Percentiles rank a stretch among this genome's conserved stretches.
These are phyloP conservation scores for Heliornis fulica DNA, from an alignment of 2,113 vertebrate species.

Conservation along the genomic window DNA sequence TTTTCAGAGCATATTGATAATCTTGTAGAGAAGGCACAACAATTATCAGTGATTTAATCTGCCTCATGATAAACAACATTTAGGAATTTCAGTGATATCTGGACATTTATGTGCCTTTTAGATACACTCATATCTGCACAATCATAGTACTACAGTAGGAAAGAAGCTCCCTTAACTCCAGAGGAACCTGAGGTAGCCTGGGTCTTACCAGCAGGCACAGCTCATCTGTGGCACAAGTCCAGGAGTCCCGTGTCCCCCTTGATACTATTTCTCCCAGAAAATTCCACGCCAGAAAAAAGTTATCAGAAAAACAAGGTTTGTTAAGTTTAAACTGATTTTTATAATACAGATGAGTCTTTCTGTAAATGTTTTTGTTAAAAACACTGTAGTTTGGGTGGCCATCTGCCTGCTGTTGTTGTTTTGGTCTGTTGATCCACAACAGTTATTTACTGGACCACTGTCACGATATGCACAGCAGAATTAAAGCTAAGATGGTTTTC, in stretches of 20 bases:
- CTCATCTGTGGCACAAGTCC: background rate
- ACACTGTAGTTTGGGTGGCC: too few relatives aligned
- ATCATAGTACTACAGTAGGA: background rate
- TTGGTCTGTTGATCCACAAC: too few relatives aligned
- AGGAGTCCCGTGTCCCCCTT: background rate
- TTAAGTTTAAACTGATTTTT: background rate
- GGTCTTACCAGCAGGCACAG: background rate
- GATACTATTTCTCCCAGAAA: background rate
- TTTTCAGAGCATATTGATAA: background rate
- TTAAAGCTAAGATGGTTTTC: too few relatives aligned
- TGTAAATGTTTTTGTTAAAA: too few relatives aligned
- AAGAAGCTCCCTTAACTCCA: background rate
- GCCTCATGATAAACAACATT: background rate
- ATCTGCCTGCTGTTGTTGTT: too few relatives aligned
- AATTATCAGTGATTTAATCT: background rate
- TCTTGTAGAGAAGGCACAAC: background rate
- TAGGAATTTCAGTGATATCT: background rate
- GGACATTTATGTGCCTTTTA: background rate
- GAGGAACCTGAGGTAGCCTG: background rate
- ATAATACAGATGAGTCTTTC: rapidly evolving
- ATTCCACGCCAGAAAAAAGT: background rate
- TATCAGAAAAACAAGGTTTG: background rate
- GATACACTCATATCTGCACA: background rate
- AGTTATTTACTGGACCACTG: too few relatives aligned
- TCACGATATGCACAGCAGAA: too few relatives aligned